phyloP scores from a whole-genome alignment of 2,797 vertebrate species.

The Myotis pilosus region DNA sequence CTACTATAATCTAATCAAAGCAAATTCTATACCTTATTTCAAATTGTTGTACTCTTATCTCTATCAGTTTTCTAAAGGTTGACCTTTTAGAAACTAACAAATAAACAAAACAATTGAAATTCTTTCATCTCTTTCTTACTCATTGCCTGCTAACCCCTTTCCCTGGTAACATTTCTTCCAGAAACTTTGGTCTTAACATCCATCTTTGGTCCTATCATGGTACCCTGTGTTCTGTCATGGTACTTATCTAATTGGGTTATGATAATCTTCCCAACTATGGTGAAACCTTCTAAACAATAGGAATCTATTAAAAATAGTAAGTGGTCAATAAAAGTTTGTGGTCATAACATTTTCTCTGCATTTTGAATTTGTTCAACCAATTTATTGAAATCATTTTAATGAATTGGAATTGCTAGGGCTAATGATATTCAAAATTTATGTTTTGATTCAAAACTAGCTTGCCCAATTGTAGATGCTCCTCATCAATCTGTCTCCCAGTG shows the following conservation, averaged over 20 bases:
- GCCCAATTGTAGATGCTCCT: too few species aligned
- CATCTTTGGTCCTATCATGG: not conserved
- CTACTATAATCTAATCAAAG: not conserved
- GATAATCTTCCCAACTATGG: not conserved
- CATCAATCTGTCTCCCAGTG: too few species aligned
- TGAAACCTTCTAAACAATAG: not conserved
- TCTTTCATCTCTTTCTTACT: not conserved
- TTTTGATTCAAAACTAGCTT: too few species aligned
- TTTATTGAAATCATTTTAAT: too few species aligned
- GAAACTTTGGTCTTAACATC: not conserved
- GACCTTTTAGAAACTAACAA: not conserved
- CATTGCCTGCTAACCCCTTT: not conserved
- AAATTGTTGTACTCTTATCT: not conserved
- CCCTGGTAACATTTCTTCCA: not conserved
- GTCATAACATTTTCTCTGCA: too few species aligned
- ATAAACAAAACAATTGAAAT: not conserved
- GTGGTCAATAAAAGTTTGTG: not conserved
- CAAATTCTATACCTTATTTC: not conserved
- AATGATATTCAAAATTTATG: too few species aligned
- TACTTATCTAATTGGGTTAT: not conserved
- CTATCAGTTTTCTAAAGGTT: not conserved
- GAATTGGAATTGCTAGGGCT: too few species aligned
- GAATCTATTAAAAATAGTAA: not conserved
- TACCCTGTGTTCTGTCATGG: not conserved
- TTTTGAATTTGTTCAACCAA: too few species aligned